Conservation (phyloP, 2,113 vertebrate species). For the Bombycilla garrulus region DNA sequence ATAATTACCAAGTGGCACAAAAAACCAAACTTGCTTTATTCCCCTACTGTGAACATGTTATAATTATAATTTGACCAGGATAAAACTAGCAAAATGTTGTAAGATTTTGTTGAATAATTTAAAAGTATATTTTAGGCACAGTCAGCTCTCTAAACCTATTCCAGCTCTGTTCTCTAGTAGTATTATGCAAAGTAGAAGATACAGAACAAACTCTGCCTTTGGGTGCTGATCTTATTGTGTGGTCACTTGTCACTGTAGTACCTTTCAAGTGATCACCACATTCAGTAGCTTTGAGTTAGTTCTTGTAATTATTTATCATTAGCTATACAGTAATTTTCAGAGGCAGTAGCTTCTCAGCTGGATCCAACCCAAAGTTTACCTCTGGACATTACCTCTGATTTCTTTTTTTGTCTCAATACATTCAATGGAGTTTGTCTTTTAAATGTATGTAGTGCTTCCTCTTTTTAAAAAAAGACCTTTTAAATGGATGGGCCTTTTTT, state of each 20-base stretch:
- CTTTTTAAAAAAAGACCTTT: not conserved
- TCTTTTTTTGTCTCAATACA: not conserved
- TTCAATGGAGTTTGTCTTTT: not conserved
- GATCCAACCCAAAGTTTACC: not conserved
- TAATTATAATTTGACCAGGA: not conserved
- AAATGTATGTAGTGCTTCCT: not conserved
- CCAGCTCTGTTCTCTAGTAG: not conserved
- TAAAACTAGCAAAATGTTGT: not conserved
- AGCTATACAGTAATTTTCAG: not conserved
- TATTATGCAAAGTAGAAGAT: conserved; percentile 28
- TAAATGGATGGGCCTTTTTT: not conserved
- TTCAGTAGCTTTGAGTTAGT: not conserved
- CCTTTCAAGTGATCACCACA: not conserved
- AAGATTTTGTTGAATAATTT: not conserved
- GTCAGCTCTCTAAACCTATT: not conserved
- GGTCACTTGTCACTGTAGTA: not conserved
- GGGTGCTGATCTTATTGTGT: conserved; percentile 35
- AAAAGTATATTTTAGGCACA: not conserved
- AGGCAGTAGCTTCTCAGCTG: not conserved
- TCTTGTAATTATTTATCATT: not conserved
- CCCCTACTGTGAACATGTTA: not conserved
- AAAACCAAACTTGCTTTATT: not conserved
- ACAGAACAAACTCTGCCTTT: conserved; percentile 33
- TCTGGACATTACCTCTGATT: not conserved
- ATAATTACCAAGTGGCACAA: not conserved